These are phyloP conservation scores for Rotaria socialis DNA, from an alignment of 2,888 invertebrate species.

Conservation along the genomic window DNA sequence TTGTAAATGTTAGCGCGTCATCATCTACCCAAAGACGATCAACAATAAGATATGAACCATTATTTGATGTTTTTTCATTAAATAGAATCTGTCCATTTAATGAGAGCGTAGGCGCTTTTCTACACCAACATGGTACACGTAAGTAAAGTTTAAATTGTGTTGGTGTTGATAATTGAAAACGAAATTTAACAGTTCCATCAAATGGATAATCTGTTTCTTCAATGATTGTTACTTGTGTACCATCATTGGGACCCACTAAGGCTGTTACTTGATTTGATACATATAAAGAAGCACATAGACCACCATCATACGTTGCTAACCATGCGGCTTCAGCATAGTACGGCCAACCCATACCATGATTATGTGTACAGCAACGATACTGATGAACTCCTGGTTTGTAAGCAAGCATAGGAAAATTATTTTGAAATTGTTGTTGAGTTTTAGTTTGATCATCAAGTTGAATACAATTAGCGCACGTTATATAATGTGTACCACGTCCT, in stretches of 20 bases:
- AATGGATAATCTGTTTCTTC: conserved; percentile 36
- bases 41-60: conserved; percentile 17
- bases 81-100: not conserved
- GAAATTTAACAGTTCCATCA: not conserved
- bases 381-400: conserved; percentile 20
- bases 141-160: conserved; percentile 8
- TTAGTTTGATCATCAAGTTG: conserved; percentile 27
- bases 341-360: conserved; percentile 28
- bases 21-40: not conserved
- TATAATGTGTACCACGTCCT: conserved; percentile 7
- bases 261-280: conserved; percentile 3
- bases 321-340: conserved; percentile 24
- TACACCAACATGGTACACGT: not conserved
- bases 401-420: conserved; percentile 2
- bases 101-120: not conserved
- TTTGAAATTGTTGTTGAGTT: conserved; percentile 15
- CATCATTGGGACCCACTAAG: not conserved
- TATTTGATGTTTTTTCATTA: not conserved
- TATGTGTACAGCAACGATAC: conserved; percentile 33
- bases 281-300: conserved; percentile 22
- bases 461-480: conserved; percentile 29
- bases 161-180: not conserved
- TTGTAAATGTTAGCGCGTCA: not conserved
- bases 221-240: not conserved
- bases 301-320: conserved; percentile 16